These are phyloP conservation scores for Hemibagrus wyckioides DNA, from an alignment of 2,113 vertebrate species.

Conservation along the genomic window DNA sequence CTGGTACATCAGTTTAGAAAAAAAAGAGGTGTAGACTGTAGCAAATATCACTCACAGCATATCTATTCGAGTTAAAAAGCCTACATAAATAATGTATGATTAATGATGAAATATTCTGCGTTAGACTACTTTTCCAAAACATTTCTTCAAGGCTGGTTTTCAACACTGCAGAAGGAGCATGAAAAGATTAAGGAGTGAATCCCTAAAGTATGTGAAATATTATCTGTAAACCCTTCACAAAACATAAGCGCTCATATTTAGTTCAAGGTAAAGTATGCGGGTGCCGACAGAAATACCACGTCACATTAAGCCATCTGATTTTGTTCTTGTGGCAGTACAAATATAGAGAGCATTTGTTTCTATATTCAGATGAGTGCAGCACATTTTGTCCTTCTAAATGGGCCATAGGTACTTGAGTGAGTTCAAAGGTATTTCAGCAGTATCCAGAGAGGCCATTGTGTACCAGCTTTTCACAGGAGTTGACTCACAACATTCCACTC, in stretches of 20 bases:
- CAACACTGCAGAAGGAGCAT: not conserved
- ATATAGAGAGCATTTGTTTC: constrained; percentile 62
- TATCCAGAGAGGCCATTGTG: constrained; percentile 77
- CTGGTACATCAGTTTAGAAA: not conserved
- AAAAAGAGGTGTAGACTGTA: too few species aligned
- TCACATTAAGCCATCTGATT: constrained; percentile 43
- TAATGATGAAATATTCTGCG: not conserved
- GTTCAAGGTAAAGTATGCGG: constrained; percentile 15
- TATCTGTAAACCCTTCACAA: not conserved
- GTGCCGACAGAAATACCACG: constrained; percentile 21
- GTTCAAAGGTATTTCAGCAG: constrained; percentile 72
- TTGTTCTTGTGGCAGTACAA: constrained; percentile 40
- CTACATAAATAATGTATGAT: not conserved
- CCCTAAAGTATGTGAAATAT: not conserved
- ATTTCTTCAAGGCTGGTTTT: not conserved
- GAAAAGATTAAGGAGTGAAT: not conserved
- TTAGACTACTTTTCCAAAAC: not conserved
- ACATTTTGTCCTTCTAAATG: constrained; percentile 73
- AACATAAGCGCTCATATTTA: not conserved
- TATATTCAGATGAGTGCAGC: constrained; percentile 59
- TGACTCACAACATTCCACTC: constrained; percentile 81
- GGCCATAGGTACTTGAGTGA: constrained; percentile 70
- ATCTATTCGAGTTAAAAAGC: not conserved
- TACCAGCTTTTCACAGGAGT: constrained; percentile 77
- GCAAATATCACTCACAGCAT: not conserved